Evolutionary conservation across 2,797 vertebrate genomes (phyloP).

Genomic region (Cuniculus paca): DNA sequence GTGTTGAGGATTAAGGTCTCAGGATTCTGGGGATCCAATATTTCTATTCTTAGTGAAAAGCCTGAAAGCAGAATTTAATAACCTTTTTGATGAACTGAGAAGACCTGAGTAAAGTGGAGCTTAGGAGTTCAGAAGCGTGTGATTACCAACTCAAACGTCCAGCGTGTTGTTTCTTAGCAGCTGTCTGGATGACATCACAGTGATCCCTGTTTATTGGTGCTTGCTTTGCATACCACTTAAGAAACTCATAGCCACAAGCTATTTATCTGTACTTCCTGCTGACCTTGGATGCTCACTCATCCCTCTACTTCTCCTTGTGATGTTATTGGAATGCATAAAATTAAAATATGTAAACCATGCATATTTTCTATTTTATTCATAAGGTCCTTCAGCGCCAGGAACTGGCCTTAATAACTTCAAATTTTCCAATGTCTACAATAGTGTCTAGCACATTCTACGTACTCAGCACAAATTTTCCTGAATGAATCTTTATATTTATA

Average conservation of each 20-base stretch:
- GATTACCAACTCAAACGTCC: slow-evolving; percentile 40
- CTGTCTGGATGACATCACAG: not conserved
- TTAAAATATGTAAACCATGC: not conserved
- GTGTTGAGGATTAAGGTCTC: not conserved
- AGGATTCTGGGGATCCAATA: not conserved
- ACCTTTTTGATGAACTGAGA: slow-evolving; percentile 11
- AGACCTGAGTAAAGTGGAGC: slow-evolving; percentile 33
- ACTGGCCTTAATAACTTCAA: not conserved
- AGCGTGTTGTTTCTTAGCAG: slow-evolving; percentile 14
- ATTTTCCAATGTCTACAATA: not conserved
- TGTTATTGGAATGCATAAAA: slow-evolving; percentile 6
- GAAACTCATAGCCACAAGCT: slow-evolving; percentile 21
- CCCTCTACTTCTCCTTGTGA: not conserved
- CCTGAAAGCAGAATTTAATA: not conserved
- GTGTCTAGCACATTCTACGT: slow-evolving; percentile 6
- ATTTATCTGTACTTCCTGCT: slow-evolving; percentile 21
- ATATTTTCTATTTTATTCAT: slow-evolving; percentile 41
- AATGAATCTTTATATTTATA: slow-evolving; percentile 44
- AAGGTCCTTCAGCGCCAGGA: slow-evolving; percentile 17
- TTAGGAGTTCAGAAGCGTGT: slow-evolving; percentile 27
- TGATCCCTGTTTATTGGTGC: slow-evolving; percentile 32
- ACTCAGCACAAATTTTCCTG: slow-evolving; percentile 43
- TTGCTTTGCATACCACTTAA: slow-evolving; percentile 46
- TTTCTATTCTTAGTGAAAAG: slow-evolving; percentile 47
- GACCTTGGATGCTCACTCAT: not conserved